These are phyloP conservation scores for Epinotia nisella DNA, from an alignment of 2,888 invertebrate species.

Conservation along the genomic window DNA sequence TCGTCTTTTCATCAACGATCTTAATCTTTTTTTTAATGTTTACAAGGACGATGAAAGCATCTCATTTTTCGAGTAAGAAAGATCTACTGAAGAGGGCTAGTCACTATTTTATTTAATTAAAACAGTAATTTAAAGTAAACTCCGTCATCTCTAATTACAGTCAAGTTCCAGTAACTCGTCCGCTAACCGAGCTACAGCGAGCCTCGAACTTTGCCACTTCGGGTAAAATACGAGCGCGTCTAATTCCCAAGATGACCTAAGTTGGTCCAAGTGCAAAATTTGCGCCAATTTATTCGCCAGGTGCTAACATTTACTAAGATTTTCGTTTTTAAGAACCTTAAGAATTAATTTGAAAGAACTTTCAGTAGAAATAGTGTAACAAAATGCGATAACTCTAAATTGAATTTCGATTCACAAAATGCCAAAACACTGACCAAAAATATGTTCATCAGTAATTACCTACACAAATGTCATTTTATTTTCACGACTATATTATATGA, in stretches of 20 bases:
- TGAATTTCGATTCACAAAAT: too few relatives aligned
- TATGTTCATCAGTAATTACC: too few relatives aligned
- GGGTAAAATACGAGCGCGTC: slow-evolving; percentile 56
- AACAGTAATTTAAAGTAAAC: neutral
- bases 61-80: neutral
- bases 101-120: slow-evolving; percentile 2
- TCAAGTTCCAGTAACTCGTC: slow-evolving; percentile 16
- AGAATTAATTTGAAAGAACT: neutral
- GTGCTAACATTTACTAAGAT: slow-evolving; percentile 37
- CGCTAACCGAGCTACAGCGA: slow-evolving; percentile 32
- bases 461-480: too few relatives aligned
- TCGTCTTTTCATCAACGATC: too few relatives aligned
- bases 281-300: slow-evolving; percentile 46
- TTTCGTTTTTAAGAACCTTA: slow-evolving; percentile 10
- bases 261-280: slow-evolving; percentile 49
- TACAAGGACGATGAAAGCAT: neutral
- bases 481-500: too few relatives aligned
- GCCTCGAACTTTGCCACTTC: slow-evolving; percentile 62
- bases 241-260: slow-evolving; percentile 53
- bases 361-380: neutral
- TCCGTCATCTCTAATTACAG: slow-evolving; percentile 10
- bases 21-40: neutral
- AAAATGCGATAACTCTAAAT: too few relatives aligned
- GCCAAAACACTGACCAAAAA: too few relatives aligned
- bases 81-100: neutral